These are phyloP conservation scores for Argyrosomus regius DNA, from an alignment of 2,797 vertebrate species.

Conservation along the genomic window DNA sequence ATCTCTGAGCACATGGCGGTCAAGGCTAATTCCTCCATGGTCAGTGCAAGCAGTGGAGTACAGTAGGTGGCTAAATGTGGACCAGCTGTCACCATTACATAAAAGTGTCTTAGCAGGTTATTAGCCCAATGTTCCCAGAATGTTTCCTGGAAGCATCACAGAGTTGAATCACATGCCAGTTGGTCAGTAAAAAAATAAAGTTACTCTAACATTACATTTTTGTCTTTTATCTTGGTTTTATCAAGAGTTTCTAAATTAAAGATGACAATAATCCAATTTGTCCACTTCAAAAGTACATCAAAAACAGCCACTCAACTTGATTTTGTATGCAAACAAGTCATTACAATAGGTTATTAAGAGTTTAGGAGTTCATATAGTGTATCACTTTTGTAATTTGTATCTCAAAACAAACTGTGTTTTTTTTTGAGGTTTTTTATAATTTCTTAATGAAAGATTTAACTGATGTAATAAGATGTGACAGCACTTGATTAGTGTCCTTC, in stretches of 20 bases:
- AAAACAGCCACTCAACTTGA: background rate
- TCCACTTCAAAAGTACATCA: background rate
- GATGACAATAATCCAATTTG: no score
- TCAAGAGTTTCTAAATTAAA: background rate
- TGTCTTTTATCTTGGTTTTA: background rate
- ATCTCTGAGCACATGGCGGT: conserved; percentile 48
- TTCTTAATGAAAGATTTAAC: background rate
- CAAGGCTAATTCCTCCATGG: conserved; percentile 60
- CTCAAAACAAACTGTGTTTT: conserved; percentile 8
- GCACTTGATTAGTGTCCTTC: conserved; percentile 17
- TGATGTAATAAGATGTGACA: conserved; percentile 17
- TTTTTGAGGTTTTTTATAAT: conserved; percentile 19
- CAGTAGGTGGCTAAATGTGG: conserved; percentile 64
- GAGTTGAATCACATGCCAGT: conserved; percentile 9
- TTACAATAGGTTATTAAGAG: conserved; percentile 17
- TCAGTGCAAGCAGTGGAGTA: conserved; percentile 30
- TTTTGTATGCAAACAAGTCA: background rate
- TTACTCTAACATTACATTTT: background rate
- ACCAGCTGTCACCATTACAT: conserved; percentile 67
- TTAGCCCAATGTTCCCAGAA: conserved; percentile 47
- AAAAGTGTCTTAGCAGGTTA: conserved; percentile 62
- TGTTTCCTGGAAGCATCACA: conserved; percentile 23
- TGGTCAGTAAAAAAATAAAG: conserved; percentile 26
- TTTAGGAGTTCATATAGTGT: conserved; percentile 1
- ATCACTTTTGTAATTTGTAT: conserved; percentile 2